Conservation (phyloP, 92 coral and sea anemone genomes). For the Virgularia gustaviana region DNA sequence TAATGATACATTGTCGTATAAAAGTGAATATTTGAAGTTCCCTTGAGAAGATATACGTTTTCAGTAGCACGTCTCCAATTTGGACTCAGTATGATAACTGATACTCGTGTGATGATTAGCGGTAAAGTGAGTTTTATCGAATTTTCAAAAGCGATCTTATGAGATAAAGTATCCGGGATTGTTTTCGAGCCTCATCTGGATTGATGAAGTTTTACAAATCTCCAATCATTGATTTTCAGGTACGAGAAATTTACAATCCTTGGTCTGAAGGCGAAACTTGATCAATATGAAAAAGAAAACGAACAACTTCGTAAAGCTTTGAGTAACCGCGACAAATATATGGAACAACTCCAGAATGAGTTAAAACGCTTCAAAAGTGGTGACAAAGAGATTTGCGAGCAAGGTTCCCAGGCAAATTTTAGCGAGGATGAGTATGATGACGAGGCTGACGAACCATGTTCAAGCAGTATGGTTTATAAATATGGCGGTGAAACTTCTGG, state of each 20-base stretch:
- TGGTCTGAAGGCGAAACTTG: conserved; percentile 83
- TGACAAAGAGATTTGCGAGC: neutral
- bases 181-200: neutral
- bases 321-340: conserved; percentile 70
- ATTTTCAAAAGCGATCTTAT: no score
- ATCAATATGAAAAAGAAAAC: conserved; percentile 88
- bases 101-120: no score
- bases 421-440: conserved; percentile 37
- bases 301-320: conserved; percentile 83
- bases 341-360: conserved; percentile 65
- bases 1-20: no score
- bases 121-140: no score
- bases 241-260: conserved; percentile 85
- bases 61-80: no score
- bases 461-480: neutral
- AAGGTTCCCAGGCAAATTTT: conserved; percentile 50
- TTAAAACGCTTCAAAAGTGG: neutral
- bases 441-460: neutral
- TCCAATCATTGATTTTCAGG: no score
- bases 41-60: no score
- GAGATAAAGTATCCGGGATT: neutral
- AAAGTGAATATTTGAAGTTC: no score
- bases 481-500: no score
- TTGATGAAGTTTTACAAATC: neutral
- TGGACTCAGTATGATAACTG: no score